Evolutionary conservation across 2,797 vertebrate species (phyloP).

Genomic region (Pangasius djambal): DNA sequence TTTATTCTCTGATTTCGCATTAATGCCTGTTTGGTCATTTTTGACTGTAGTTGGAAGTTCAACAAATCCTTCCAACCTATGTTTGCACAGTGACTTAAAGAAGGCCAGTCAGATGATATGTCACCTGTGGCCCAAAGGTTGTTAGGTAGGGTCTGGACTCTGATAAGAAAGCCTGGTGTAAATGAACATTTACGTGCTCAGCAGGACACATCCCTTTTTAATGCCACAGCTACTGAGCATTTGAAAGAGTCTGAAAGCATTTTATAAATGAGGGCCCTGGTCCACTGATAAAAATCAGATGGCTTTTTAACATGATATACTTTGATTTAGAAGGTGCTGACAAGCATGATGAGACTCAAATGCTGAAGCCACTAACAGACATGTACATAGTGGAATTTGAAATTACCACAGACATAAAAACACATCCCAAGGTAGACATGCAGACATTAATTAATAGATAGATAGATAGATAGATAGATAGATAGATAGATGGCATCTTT

Average conservation of each 20-base stretch:
- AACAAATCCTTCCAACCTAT: neutral
- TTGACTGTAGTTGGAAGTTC: neutral
- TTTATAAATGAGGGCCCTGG: neutral
- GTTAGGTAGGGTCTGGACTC: conserved; percentile 32
- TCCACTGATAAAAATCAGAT: conserved; percentile 23
- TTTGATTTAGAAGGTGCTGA: conserved; percentile 43
- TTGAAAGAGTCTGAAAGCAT: conserved; percentile 37
- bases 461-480: neutral
- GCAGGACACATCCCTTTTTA: conserved; percentile 54
- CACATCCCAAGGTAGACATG: neutral
- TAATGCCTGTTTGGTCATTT: neutral
- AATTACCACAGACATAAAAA: conserved; percentile 20
- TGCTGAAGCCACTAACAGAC: conserved; percentile 4
- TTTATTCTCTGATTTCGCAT: neutral
- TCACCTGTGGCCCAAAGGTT: conserved; percentile 26
- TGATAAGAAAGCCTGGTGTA: conserved; percentile 51
- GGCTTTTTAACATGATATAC: conserved; percentile 37
- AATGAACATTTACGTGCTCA: conserved; percentile 53
- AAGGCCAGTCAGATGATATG: conserved; percentile 24
- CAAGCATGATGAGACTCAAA: conserved; percentile 24
- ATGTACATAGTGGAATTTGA: neutral
- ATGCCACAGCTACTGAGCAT: conserved; percentile 43
- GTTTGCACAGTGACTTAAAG: neutral
- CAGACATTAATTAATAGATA: neutral
- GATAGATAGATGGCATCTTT: neutral